Evolutionary conservation across 2,888 invertebrate species (phyloP).

Genomic region (Drosophila neonasuta): DNA sequence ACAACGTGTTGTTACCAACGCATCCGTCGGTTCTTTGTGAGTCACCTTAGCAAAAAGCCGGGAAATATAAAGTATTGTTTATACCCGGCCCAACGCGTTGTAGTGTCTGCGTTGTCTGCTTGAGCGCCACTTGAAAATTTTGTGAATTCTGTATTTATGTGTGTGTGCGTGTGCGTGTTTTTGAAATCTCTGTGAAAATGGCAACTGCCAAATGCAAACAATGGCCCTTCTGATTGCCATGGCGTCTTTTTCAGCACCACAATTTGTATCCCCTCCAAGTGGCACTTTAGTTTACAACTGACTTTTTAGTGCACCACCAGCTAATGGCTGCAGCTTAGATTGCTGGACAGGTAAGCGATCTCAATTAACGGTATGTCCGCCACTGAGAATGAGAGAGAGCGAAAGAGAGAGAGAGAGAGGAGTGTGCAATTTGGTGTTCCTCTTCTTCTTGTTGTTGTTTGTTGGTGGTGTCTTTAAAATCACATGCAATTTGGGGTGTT

Average conservation of each 20-base stretch:
- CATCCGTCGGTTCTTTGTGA: conserved; percentile 43
- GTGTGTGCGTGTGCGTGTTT: conserved; percentile 1
- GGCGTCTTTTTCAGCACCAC: conserved; percentile 48
- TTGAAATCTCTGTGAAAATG: conserved; percentile 34
- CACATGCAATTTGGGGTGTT: conserved; percentile 67
- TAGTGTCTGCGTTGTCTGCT: conserved; percentile 41
- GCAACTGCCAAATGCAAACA: conserved; percentile 48
- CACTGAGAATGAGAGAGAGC: neutral
- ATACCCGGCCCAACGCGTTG: conserved; percentile 33
- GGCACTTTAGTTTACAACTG: conserved; percentile 16
- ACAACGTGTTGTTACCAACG: conserved; percentile 37
- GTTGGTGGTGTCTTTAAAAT: conserved; percentile 62
- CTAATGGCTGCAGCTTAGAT: conserved; percentile 6
- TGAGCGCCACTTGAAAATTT: conserved; percentile 58
- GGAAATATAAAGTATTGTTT: conserved; percentile 48
- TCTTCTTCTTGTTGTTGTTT: conserved; percentile 41
- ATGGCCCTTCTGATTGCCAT: conserved; percentile 53
- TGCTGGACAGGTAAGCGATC: conserved; percentile 43
- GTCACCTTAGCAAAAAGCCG: conserved; percentile 51
- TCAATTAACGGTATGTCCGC: conserved; percentile 16
- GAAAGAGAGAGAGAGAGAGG: neutral
- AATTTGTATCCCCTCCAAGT: conserved; percentile 29
- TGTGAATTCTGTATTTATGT: conserved; percentile 45
- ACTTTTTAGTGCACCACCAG: conserved; percentile 7
- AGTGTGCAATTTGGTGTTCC: conserved; percentile 18